Base-by-base conservation (phyloP, 2,888 invertebrate genomes). In the Erpobdella octoculata region DNA sequence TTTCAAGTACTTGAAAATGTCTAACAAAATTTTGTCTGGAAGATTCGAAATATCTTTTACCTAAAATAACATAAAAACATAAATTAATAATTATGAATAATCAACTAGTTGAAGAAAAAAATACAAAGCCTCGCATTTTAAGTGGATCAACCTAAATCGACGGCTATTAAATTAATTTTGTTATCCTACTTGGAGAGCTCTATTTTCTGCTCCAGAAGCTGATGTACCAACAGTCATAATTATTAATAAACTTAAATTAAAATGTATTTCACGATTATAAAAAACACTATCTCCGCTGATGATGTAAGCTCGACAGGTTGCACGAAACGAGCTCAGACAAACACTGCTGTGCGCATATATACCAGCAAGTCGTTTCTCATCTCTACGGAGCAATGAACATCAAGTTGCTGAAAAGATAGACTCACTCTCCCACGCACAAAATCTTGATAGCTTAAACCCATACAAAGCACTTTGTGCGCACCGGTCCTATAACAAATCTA, bases 21-120 rank as follows among this genome's bases (percentile, higher is more conserved):
- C 90, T 75, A 95, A 86, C 46, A 99, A 86, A 37, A 97, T 91
- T 85, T 96, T 97, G 84, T 98, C 97, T 15, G 98, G 97, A 41
- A 98, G 87, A 83, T 75, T 71, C 41, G 75, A 70, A 36, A 77
- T 75, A 41, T 59, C 71, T 67, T 74, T 76, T 8, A 21, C 66
- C 37, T 53, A 28, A 6, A 15, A 53, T 25, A 25, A 5, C 21
- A 53, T 12, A 9, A 53, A 25, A n/a, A n/a, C n/a, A n/a, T n/a
- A n/a, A n/a, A 25, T 53, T 4, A 53, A 1, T 53, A 53, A 53
- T 6, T 6, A 53, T 53, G 28, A 53, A 53, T 53, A 18, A 53
- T 5, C 9, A 12, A 53, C 9, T 53, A 15, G 2, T 25, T 25
- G 21, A 28, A 15, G 6, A n/a, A 53, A 53, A 1, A 53, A 53